Evolutionary conservation across 2,797 vertebrate genomes (phyloP).

Genomic region (Gallirallus australis): DNA sequence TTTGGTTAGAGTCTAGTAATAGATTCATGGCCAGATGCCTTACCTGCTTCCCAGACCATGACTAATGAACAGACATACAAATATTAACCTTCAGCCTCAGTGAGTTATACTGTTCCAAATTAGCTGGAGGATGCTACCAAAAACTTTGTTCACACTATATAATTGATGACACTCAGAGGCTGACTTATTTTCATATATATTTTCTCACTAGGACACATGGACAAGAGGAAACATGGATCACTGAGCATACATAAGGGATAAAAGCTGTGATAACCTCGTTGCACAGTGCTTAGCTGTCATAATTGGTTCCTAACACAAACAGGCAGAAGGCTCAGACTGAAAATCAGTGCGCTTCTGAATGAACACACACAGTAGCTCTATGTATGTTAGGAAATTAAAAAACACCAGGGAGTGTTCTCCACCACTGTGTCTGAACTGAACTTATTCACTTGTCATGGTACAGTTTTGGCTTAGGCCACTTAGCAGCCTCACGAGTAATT

Average conservation of each 20-base stretch:
- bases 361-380: not conserved
- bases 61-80: not conserved
- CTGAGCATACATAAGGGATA: accelerated
- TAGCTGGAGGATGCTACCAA: not conserved
- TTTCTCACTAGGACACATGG: not conserved
- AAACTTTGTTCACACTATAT: not conserved
- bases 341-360: not conserved
- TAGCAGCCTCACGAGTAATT: not conserved
- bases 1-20: not conserved
- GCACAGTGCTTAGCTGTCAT: not conserved
- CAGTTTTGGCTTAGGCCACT: not conserved
- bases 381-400: not conserved
- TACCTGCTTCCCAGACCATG: not conserved
- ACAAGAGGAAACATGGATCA: not conserved
- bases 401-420: not conserved
- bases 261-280: not conserved
- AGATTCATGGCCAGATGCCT: not conserved
- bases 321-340: not conserved
- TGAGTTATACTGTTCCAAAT: not conserved
- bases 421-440: not conserved
- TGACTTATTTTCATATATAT: not conserved
- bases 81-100: not conserved
- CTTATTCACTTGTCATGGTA: not conserved
- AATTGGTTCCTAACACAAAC: not conserved
- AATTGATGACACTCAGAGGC: not conserved